Evolutionary conservation across 2,888 invertebrate species (phyloP).

Genomic region (Pollenia labialis): DNA sequence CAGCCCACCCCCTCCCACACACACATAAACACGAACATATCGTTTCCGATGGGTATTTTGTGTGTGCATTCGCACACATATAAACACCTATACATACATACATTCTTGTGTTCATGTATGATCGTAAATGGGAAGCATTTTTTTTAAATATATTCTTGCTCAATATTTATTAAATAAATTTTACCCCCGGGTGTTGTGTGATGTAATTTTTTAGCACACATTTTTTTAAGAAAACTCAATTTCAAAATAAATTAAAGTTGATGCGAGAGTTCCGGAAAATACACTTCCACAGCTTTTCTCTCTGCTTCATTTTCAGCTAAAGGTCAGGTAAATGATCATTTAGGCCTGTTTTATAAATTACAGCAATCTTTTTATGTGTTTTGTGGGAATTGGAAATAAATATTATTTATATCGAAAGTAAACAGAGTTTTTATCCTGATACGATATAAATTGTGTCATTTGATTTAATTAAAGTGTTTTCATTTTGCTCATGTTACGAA

Average conservation of each 20-base stretch:
- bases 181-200: constrained; percentile 43
- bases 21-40: neutral
- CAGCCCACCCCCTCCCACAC: neutral
- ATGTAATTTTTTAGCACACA: constrained; percentile 24
- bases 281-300: neutral
- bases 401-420: neutral
- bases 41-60: neutral
- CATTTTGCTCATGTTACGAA: too few relatives aligned
- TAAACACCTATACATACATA: constrained; percentile 1
- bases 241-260: constrained; percentile 20
- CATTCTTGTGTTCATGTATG: neutral
- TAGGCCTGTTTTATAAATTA: constrained; percentile 51
- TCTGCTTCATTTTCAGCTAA: constrained; percentile 6
- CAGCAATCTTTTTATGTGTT: constrained; percentile 41
- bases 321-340: constrained; percentile 37
- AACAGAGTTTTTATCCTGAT: neutral
- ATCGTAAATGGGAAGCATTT: neutral
- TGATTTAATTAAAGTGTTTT: neutral
- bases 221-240: constrained; percentile 32
- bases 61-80: neutral
- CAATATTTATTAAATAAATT: constrained; percentile 61
- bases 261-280: neutral
- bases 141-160: constrained; percentile 30
- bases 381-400: constrained; percentile 16
- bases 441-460: neutral